Evolutionary conservation across 2,888 invertebrate species (phyloP).

Genomic region (Oxystoma pomonae): DNA sequence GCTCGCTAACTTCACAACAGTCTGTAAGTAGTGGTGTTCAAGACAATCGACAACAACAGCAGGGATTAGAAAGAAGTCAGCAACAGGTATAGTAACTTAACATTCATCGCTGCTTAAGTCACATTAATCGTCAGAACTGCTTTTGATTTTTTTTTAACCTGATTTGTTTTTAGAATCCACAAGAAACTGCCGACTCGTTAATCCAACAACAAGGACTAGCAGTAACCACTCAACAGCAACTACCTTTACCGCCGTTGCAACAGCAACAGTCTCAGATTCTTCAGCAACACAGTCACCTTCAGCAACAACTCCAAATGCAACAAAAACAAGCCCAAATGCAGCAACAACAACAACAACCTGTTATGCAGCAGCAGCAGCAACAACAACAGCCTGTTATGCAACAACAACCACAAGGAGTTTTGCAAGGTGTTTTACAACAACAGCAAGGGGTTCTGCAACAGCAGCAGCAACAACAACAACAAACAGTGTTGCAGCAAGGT

Average conservation of each 20-base stretch:
- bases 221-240: background rate
- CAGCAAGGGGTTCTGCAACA: background rate
- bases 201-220: background rate
- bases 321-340: background rate
- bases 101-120: background rate
- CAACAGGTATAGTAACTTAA: background rate
- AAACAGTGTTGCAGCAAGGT: background rate
- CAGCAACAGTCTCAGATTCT: background rate
- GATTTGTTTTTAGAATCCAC: background rate
- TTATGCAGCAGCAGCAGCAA: slow-evolving; percentile 8
- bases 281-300: background rate
- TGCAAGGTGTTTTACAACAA: background rate
- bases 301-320: background rate
- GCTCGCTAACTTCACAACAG: background rate
- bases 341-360: background rate
- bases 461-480: background rate
- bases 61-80: background rate
- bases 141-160: no score
- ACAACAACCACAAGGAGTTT: background rate
- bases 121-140: no score
- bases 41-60: background rate
- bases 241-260: background rate
- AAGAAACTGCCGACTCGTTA: background rate
- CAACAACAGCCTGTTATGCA: background rate
- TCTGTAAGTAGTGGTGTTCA: background rate